These are phyloP conservation scores for Variabilichromis moorii DNA, from an alignment of 2,113 vertebrate genomes.

Conservation along the genomic window DNA sequence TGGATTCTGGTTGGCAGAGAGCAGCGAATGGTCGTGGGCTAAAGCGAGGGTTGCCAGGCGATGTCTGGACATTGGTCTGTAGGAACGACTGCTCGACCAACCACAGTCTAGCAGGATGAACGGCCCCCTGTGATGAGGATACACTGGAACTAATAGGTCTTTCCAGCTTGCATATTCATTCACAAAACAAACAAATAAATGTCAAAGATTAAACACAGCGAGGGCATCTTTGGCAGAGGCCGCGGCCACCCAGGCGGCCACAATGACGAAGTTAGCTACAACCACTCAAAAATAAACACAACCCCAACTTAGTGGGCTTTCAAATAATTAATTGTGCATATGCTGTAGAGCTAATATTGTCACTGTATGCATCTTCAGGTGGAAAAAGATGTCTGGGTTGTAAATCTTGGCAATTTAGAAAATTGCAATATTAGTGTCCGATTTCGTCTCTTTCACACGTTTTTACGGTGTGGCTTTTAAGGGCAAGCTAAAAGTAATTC, in stretches of 20 bases:
- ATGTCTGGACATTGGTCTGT: slow-evolving; percentile 46
- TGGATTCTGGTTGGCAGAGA: background rate
- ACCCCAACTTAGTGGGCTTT: background rate
- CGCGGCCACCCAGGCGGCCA: slow-evolving; percentile 61
- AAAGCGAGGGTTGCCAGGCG: background rate
- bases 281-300: slow-evolving; percentile 48
- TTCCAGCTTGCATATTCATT: slow-evolving; percentile 69
- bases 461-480: slow-evolving; percentile 44
- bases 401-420: slow-evolving; percentile 1
- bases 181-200: slow-evolving; percentile 71
- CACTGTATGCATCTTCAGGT: background rate
- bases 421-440: slow-evolving; percentile 33
- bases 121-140: slow-evolving; percentile 60
- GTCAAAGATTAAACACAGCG: slow-evolving; percentile 60
- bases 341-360: background rate
- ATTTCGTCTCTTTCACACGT: slow-evolving; percentile 42
- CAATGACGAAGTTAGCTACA: slow-evolving; percentile 29
- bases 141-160: slow-evolving; percentile 51
- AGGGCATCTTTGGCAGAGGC: slow-evolving; percentile 56
- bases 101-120: slow-evolving; percentile 70
- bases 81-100: slow-evolving; percentile 28
- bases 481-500: slow-evolving; percentile 44
- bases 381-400: background rate
- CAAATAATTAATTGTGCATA: slow-evolving; percentile 33
- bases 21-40: background rate